These are phyloP conservation scores for Luperina nickerlii DNA, from an alignment of 2,888 invertebrate species.

Conservation along the genomic window DNA sequence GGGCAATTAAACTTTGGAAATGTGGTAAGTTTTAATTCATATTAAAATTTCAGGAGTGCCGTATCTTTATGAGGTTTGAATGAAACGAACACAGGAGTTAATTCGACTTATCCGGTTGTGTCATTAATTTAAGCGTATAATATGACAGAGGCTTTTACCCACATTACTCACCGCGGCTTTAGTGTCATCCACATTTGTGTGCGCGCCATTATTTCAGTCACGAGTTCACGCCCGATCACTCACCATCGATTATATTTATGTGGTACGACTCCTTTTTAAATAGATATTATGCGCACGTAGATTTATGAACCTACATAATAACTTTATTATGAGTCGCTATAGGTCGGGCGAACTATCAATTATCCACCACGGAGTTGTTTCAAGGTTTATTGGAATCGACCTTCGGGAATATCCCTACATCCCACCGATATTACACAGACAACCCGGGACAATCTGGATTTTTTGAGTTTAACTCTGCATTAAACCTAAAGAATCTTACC, in stretches of 20 bases:
- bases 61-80: constrained; percentile 34
- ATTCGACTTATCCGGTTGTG: constrained; percentile 31
- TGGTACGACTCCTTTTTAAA: constrained; percentile 21
- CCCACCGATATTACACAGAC: neutral
- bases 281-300: constrained; percentile 15
- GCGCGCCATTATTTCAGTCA: constrained; percentile 30
- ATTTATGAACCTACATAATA: constrained; percentile 13
- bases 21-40: constrained; percentile 46
- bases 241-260: constrained; percentile 27
- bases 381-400: neutral
- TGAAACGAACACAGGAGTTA: constrained; percentile 30
- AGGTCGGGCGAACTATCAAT: neutral
- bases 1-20: constrained; percentile 47
- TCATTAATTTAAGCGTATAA: constrained; percentile 40
- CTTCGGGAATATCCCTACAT: neutral
- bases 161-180: constrained; percentile 24
- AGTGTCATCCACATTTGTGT: constrained; percentile 27
- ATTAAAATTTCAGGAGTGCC: constrained; percentile 39
- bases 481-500: neutral
- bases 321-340: constrained; percentile 6
- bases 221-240: constrained; percentile 28
- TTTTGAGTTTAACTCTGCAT: neutral
- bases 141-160: constrained; percentile 27
- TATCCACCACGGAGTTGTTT: neutral
- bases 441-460: neutral